Base-by-base conservation (phyloP, 37 sponge, comb jelly and placozoan genomes). In the Petrosia ficiformis region DNA sequence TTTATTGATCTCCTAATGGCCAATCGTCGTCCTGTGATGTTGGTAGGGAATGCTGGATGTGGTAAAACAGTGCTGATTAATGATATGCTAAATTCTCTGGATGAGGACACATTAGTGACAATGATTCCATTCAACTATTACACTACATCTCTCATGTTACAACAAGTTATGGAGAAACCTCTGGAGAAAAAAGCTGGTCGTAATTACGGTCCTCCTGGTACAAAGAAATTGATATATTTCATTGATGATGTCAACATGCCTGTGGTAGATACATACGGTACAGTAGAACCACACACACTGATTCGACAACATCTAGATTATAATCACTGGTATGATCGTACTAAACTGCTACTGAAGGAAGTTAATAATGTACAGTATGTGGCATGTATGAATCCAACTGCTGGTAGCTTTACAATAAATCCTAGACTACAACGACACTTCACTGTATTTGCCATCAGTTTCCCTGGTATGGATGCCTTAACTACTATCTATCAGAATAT, bases 221-320 rank as follows among this genome's bases (percentile, higher is more conserved):
- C 85, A 58, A 98, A 98, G 84, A 89, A 85, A 38, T 86, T 98
- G 22, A 85, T 98, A 59, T 98, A 98, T 81, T 98, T 95, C 79
- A 95, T 98, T 80, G 99, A 98, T 75, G 99, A 98, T 71, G 93
- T 98, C 91, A 98, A 98, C 78, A 98, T 98, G 99, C 99, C 99
- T 2, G 91, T 82, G 69, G 99, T 93, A 57, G 99, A 98, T 59
- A 80, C 85, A 36, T 98, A 98, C 72, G 99, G 99, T 32, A 98
- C 99, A 56, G 99, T 98, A 10, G 87, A 89, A 67, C 99, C 99
- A 0, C 99, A 98, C 76, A 98, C 99, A 0, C 89, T 98, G 52
- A 92, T 98, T 44, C 79, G 95, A 25, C 99, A 98, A 79, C 99
- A 98, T 73, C 71, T 98, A 31, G 99, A 98, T 69, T 98, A 98